Evolutionary conservation across 2,797 vertebrate species (phyloP).

Genomic region (Setipinna tenuifilis): DNA sequence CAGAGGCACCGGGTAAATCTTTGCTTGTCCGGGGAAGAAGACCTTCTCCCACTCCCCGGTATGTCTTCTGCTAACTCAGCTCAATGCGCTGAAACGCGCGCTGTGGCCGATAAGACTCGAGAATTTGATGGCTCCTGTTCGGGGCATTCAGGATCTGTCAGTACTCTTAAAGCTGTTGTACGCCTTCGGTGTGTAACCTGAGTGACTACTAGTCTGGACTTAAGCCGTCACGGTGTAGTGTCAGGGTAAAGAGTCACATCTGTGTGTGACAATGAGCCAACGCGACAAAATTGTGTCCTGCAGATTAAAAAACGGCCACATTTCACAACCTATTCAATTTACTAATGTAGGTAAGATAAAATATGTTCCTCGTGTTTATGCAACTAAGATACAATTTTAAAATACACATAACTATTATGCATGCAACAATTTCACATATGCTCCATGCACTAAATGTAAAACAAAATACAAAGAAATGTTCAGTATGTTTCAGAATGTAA

Average conservation of each 20-base stretch:
- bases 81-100: conserved; percentile 61
- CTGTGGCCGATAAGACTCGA: conserved; percentile 57
- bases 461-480: not conserved
- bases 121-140: conserved; percentile 64
- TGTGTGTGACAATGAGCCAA: conserved; percentile 57
- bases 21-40: conserved; percentile 46
- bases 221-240: conserved; percentile 58
- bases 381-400: not conserved
- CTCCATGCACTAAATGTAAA: not conserved
- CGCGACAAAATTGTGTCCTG: conserved; percentile 28
- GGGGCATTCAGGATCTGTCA: conserved; percentile 56
- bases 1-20: conserved; percentile 61
- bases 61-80: conserved; percentile 73
- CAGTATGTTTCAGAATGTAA: too few relatives aligned
- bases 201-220: conserved; percentile 55
- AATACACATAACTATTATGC: not conserved
- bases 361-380: conserved; percentile 5
- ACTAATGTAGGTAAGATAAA: not conserved
- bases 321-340: conserved; percentile 4
- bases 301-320: conserved; percentile 41
- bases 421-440: not conserved
- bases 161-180: conserved; percentile 52
- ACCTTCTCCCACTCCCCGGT: conserved; percentile 62
- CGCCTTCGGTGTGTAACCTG: conserved; percentile 58
- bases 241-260: conserved; percentile 63